Evolutionary conservation across 35 echinoderm and acorn worm species (phyloP).

Genomic region (Nesometra sesokonis): DNA sequence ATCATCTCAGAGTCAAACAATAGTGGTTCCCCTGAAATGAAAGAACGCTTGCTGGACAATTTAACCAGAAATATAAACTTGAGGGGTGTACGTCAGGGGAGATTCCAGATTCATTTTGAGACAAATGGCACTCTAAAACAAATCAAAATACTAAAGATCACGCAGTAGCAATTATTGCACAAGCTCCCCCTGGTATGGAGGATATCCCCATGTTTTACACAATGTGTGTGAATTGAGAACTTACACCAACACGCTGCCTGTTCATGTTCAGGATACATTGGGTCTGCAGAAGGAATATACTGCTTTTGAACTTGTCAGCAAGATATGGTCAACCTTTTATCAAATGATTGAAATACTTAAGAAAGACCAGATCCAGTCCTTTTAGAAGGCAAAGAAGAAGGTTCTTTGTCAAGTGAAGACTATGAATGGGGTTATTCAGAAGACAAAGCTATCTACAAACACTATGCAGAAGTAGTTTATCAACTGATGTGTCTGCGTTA

Average conservation of each 20-base stretch:
- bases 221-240: neutral
- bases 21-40: too few relatives aligned
- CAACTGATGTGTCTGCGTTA: too few relatives aligned
- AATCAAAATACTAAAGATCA: too few relatives aligned
- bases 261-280: too few relatives aligned
- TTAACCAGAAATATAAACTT: slow-evolving; percentile 31
- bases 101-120: slow-evolving; percentile 50
- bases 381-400: neutral
- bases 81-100: slow-evolving; percentile 37
- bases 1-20: too few relatives aligned
- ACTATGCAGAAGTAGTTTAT: too few relatives aligned
- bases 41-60: neutral
- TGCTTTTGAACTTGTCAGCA: too few relatives aligned
- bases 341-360: neutral
- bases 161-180: slow-evolving; percentile 34
- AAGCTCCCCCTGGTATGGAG: neutral
- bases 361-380: neutral
- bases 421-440: neutral
- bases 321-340: too few relatives aligned
- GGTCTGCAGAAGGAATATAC: neutral
- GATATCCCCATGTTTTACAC: slow-evolving; percentile 32
- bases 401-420: neutral
- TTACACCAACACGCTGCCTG: too few relatives aligned
- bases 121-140: too few relatives aligned
- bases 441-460: too few relatives aligned